phyloP scores from a whole-genome alignment of 2,888 invertebrate species.

The Drosophila yooni region DNA sequence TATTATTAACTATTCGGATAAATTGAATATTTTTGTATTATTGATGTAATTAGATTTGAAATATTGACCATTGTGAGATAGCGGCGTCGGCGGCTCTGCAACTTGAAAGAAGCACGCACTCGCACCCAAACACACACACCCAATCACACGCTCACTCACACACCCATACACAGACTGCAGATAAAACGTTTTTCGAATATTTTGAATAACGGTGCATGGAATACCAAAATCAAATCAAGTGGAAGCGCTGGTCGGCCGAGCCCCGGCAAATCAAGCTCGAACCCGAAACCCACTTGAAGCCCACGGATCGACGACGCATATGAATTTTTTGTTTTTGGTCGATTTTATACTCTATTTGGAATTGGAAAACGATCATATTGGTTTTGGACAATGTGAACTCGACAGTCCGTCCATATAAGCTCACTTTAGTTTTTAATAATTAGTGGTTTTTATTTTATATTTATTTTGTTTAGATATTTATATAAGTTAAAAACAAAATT shows the following conservation, averaged over 20 bases:
- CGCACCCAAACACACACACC: conserved; percentile 19
- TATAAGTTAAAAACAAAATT: neutral
- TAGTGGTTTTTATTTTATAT: too few species aligned
- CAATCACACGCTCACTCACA: conserved; percentile 9
- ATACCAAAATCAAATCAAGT: conserved; percentile 81
- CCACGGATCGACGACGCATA: conserved; percentile 75
- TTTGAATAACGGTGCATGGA: conserved; percentile 80
- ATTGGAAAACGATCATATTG: neutral
- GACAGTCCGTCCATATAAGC: neutral
- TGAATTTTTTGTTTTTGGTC: conserved; percentile 53
- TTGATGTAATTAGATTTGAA: conserved; percentile 22
- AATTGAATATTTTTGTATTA: neutral
- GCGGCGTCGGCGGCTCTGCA: conserved; percentile 44
- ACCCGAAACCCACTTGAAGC: conserved; percentile 58
- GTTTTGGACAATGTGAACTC: neutral
- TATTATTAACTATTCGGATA: conserved; percentile 6
- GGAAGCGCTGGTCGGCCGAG: conserved; percentile 61
- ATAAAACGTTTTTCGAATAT: conserved; percentile 81
- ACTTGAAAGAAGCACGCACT: conserved; percentile 54
- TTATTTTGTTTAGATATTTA: neutral
- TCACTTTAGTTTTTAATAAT: neutral
- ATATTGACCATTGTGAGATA: conserved; percentile 24
- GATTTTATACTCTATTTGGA: neutral
- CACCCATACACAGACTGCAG: conserved; percentile 12
- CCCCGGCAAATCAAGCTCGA: conserved; percentile 27